These are phyloP conservation scores for Megaceryle maxima DNA, from an alignment of 2,113 vertebrate species.

Conservation along the genomic window DNA sequence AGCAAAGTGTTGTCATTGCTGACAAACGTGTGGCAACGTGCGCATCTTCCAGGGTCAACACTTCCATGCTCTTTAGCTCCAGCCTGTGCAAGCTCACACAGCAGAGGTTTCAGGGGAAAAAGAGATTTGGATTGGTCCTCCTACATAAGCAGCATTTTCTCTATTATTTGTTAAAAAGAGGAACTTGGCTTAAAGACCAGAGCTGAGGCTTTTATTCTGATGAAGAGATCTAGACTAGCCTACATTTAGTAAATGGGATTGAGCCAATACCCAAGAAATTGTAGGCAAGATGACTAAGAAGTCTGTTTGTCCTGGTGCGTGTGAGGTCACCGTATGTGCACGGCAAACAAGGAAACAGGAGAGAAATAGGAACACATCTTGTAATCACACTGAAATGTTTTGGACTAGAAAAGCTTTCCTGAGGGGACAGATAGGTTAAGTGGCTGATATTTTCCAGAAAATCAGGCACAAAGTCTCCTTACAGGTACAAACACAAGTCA, in stretches of 20 bases:
- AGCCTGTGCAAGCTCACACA: accelerated
- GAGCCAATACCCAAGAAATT: background rate
- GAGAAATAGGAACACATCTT: background rate
- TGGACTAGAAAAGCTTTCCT: background rate
- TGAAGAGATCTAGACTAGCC: background rate
- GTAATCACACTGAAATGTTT: background rate
- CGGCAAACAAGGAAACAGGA: background rate
- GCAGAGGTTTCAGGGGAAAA: background rate
- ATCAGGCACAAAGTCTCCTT: background rate
- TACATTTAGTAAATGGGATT: background rate
- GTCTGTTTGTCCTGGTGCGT: background rate
- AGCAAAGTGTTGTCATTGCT: background rate
- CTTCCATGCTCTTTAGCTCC: accelerated
- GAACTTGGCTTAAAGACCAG: background rate
- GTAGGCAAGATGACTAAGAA: background rate
- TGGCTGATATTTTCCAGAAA: background rate
- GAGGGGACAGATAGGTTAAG: background rate
- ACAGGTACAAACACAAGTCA: background rate
- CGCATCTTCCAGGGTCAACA: background rate
- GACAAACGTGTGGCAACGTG: accelerated
- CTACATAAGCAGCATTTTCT: background rate
- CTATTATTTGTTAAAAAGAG: background rate
- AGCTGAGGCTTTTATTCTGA: background rate
- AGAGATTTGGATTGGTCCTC: background rate
- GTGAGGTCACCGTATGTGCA: background rate